Evolutionary conservation across 92 coral and sea anemone species (phyloP).

Genomic region (Epizoanthus rinbou): DNA sequence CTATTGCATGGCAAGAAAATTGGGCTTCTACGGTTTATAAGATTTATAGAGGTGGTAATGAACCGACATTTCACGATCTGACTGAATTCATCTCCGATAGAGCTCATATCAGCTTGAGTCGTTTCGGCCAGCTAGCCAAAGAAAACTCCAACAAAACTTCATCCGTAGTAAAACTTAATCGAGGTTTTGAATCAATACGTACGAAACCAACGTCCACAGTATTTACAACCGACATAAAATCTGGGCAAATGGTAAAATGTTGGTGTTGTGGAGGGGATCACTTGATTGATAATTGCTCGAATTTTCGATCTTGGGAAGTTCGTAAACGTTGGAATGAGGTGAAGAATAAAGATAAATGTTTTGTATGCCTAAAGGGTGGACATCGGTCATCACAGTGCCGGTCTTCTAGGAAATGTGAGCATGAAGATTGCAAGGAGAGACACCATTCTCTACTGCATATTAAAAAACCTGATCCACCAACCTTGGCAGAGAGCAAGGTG

Average conservation of each 20-base stretch:
- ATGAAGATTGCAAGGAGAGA: constrained; percentile 15
- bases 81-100: constrained; percentile 1
- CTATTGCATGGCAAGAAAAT: neutral
- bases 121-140: neutral
- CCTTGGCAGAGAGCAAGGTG: too few species aligned
- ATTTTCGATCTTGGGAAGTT: neutral
- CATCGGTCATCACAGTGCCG: constrained; percentile 15
- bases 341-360: constrained; percentile 8
- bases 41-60: neutral
- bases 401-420: neutral
- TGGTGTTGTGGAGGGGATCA: constrained; percentile 2
- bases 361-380: constrained; percentile 1
- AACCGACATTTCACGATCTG: constrained; percentile 11
- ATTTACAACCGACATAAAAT: neutral
- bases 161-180: neutral
- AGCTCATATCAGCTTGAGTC: constrained; percentile 11
- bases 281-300: neutral
- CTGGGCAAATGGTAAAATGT: neutral
- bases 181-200: neutral
- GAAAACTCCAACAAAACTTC: neutral
- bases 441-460: constrained; percentile 6
- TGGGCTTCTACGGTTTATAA: constrained; percentile 11
- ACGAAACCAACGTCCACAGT: too few species aligned
- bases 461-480: constrained; percentile 1
- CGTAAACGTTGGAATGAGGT: neutral